Base-by-base conservation (phyloP, 2,888 invertebrate species). In the Diaphora mendica region DNA sequence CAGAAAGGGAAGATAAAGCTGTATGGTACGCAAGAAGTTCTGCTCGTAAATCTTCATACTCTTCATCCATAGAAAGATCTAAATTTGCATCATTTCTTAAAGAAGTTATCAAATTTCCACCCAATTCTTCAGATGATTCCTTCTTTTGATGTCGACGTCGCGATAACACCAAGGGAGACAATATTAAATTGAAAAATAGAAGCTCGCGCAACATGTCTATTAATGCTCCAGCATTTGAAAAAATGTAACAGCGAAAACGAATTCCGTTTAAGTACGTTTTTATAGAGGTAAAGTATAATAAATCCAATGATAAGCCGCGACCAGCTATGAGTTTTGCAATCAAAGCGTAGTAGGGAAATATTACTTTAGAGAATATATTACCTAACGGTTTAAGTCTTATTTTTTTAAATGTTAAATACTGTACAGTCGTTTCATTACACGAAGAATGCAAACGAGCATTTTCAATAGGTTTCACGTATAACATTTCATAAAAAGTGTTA, bases 21-120 rank as follows among this genome's bases (percentile, higher is more conserved):
- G 93, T 89, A 70, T 93, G 91, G 79, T 94, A 94, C 30, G 95
- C 95, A 0, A 95, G 87, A 68, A 95, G 83, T 74, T 95, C 94
- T 0, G 94, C 95, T 4, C 94, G 88, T 26, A 95, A 86, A 79
- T 95, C 95, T 73, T 95, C 95, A 76, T 95, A 95, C 77, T 95
- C 95, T 68, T 92, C 93, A 68, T 95, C 95, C 33, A 77, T 83
- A n/a, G 95, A 85, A 44, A 94, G 87, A 82, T 94, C 95, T 77
- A 93, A 84, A 81, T 93, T 93, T 8, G 85, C 91, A 68, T 94
- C 91, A 79, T 91, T 88, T 68, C 85, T 89, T 78, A 95, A 85
- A n/a, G 84, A 76, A 26, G 88, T 66, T 73, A 93, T 81, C 59
- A 94, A 79, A 11, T 80, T 77, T 1, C 85, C 86, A 0, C 88